Percentiles rank a stretch among this genome's conserved stretches.
Conservation (phyloP, 2,888 invertebrate species). For the Mesorhabditis belari region DNA sequence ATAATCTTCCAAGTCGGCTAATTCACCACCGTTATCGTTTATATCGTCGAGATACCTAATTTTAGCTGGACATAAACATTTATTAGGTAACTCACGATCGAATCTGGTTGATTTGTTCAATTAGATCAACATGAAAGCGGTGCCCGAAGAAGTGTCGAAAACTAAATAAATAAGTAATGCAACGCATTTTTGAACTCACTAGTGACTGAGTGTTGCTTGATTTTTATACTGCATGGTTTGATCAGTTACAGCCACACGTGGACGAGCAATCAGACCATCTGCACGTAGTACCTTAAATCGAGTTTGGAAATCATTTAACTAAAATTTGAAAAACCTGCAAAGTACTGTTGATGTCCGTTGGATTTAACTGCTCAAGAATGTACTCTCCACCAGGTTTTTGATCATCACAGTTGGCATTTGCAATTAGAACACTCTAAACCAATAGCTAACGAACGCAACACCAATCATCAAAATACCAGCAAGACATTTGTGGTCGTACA, state of each 20-base stretch:
- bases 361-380: conserved; percentile 22
- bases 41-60: conserved; percentile 9
- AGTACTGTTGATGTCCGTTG: conserved; percentile 19
- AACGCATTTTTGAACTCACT: conserved; percentile 20
- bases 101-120: conserved; percentile 19
- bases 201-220: conserved; percentile 30
- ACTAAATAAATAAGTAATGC: conserved; percentile 12
- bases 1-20: background rate
- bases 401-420: too few relatives aligned
- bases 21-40: conserved; percentile 1
- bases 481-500: conserved; percentile 40
- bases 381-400: conserved; percentile 9
- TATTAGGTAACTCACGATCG: too few relatives aligned
- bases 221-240: conserved; percentile 20
- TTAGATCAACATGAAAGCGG: conserved; percentile 37
- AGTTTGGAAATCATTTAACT: too few relatives aligned
- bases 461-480: too few relatives aligned
- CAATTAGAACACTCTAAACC: too few relatives aligned
- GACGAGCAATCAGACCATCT: conserved; percentile 40
- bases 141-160: conserved; percentile 49
- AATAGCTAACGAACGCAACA: too few relatives aligned
- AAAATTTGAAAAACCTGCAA: conserved; percentile 17
- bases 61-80: conserved; percentile 13
- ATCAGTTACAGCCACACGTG: conserved; percentile 14
- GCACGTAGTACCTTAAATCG: conserved; percentile 17